These are phyloP conservation scores for Stichopus chloronotus DNA, from an alignment of 35 echinoderm and acorn worm genomes.

Conservation along the genomic window DNA sequence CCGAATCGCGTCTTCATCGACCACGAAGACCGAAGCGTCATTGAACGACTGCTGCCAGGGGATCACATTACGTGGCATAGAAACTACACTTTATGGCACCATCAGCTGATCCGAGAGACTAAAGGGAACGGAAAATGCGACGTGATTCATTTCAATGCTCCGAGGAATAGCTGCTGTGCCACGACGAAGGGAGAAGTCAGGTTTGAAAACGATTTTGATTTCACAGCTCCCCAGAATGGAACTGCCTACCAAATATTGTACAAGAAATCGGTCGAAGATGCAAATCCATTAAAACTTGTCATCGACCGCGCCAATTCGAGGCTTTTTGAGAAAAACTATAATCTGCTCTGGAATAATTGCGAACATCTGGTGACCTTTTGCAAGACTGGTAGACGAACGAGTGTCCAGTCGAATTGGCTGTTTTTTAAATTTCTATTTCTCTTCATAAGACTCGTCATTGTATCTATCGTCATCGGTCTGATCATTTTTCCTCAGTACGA, in stretches of 20 bases:
- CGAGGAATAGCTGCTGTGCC: no score
- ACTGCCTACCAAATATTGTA: conserved; percentile 40
- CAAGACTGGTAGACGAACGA: conserved; percentile 22
- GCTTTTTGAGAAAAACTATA: neutral
- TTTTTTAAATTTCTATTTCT: neutral
- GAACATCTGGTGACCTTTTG: conserved; percentile 38
- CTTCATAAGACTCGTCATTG: neutral
- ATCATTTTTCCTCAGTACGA: neutral
- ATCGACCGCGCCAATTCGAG: conserved; percentile 28
- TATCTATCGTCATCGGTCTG: neutral
- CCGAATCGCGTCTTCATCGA: neutral
- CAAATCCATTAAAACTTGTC: conserved; percentile 30
- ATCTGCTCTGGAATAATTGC: conserved; percentile 15
- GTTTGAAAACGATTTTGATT: conserved; percentile 9
- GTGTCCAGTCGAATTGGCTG: conserved; percentile 21
- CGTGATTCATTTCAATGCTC: conserved; percentile 22
- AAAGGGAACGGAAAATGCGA: conserved; percentile 37
- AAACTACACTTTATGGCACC: conserved; percentile 34
- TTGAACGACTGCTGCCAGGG: neutral
- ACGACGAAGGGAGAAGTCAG: neutral
- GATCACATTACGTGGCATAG: conserved; percentile 28
- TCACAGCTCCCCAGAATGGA: neutral
- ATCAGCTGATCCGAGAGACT: conserved; percentile 6
- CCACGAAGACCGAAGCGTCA: neutral
- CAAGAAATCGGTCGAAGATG: neutral